Conservation (phyloP, 2,113 vertebrate genomes). For the Mesembrinibis cayennensis region DNA sequence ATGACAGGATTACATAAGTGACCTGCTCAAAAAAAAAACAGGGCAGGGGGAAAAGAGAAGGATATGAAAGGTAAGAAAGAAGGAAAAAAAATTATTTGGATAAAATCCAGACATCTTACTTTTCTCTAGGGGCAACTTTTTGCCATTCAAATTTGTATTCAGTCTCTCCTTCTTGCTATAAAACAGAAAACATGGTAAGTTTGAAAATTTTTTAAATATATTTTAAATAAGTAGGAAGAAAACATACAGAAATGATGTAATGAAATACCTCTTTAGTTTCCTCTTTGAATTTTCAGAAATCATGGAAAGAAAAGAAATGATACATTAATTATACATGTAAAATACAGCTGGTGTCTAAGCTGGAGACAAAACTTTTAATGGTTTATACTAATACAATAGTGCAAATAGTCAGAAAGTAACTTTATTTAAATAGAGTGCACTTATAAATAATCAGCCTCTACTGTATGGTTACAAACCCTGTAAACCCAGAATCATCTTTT, state of each 20-base stretch:
- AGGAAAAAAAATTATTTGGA: background rate
- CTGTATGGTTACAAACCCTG: background rate
- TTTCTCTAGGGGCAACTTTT: slow-evolving; percentile 94
- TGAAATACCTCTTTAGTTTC: slow-evolving; percentile 92
- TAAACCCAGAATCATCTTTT: background rate
- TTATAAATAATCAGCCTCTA: background rate
- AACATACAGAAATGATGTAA: background rate
- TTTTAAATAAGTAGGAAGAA: slow-evolving; percentile 23
- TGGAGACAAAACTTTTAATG: background rate
- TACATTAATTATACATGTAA: background rate
- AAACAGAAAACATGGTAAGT: slow-evolving; percentile 30
- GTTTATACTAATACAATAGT: background rate
- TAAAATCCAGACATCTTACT: slow-evolving; percentile 77
- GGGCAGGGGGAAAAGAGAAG: background rate
- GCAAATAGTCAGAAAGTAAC: background rate
- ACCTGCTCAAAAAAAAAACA: background rate
- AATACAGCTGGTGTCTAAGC: background rate
- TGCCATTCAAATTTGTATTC: slow-evolving; percentile 99
- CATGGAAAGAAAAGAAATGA: background rate
- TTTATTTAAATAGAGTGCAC: background rate
- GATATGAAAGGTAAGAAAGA: background rate
- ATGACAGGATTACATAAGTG: background rate
- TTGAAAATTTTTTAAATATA: background rate
- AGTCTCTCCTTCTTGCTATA: slow-evolving; percentile 88
- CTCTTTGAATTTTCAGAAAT: slow-evolving; percentile 74